A percentile compares a stretch with the other conserved stretches of the same genome.
phyloP scores from a whole-genome alignment of 1,140 invertebrate species.

The Orius laevigatus region DNA sequence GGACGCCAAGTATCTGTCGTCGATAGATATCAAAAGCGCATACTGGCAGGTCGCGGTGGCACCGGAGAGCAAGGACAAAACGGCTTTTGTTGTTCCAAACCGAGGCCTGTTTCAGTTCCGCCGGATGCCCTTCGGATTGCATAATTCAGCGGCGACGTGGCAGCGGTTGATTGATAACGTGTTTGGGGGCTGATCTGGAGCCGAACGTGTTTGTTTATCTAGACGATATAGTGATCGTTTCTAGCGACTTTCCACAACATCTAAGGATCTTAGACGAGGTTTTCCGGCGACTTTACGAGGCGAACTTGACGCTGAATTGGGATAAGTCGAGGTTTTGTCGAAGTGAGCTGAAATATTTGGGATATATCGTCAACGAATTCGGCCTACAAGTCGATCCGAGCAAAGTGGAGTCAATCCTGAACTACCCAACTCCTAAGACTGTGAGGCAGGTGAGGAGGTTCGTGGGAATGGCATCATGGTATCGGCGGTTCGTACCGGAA shows the following conservation, averaged over 20 bases:
- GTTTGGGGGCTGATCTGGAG: conserved; percentile 23
- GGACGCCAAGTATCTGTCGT: conserved; percentile 23
- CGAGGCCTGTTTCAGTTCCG: conserved; percentile 23
- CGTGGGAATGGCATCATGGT: conserved; percentile 29
- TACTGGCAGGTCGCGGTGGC: conserved; percentile 26
- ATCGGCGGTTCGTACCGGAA: conserved; percentile 28
- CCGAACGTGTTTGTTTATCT: conserved; percentile 22
- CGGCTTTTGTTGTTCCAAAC: neutral
- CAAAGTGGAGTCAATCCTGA: conserved; percentile 13
- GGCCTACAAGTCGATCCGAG: conserved; percentile 7
- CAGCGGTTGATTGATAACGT: conserved; percentile 25
- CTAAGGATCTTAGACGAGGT: conserved; percentile 8
- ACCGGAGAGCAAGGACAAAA: neutral
- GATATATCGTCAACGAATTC: conserved; percentile 5
- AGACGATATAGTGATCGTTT: conserved; percentile 25
- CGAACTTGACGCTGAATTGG: neutral
- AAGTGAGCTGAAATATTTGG: conserved; percentile 8
- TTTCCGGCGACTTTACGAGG: conserved; percentile 6
- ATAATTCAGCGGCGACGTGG: conserved; percentile 27
- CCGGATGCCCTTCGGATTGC: conserved; percentile 30
- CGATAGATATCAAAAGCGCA: conserved; percentile 24
- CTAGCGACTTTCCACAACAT: conserved; percentile 6
- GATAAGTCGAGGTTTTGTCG: conserved; percentile 8
- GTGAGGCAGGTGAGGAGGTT: conserved; percentile 28
- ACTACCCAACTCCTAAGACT: conserved; percentile 23